A percentile compares a stretch with the other conserved stretches of the same genome.
Conservation (phyloP, 2,113 vertebrate species). For the Laticauda colubrina region DNA sequence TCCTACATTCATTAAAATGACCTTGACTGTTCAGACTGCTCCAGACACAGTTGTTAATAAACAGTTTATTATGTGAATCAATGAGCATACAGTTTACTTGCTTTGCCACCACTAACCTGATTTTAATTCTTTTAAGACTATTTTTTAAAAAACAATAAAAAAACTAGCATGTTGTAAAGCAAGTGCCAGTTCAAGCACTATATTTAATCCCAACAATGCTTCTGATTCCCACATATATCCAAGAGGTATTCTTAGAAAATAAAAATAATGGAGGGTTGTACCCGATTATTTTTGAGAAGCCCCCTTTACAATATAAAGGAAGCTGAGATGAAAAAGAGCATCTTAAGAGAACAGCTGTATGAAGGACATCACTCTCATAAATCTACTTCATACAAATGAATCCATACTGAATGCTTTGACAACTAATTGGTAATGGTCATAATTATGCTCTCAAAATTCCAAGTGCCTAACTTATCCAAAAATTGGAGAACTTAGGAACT, state of each 20-base stretch:
- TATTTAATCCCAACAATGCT: not conserved
- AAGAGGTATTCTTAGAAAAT: not conserved
- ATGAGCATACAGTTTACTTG: not conserved
- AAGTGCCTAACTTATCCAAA: not conserved
- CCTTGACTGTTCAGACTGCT: not conserved
- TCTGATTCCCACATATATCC: not conserved
- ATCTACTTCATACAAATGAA: not conserved
- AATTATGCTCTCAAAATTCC: not conserved
- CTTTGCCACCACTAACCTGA: not conserved
- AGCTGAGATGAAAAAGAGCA: not conserved
- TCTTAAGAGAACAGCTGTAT: not conserved
- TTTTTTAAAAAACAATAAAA: not conserved
- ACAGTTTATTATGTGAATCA: not conserved
- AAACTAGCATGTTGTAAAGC: not conserved
- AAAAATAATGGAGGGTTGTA: not conserved
- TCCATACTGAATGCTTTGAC: not conserved
- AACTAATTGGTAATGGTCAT: not conserved
- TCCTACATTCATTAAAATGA: not conserved
- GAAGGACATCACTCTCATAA: not conserved
- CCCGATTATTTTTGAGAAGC: not conserved
- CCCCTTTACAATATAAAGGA: not conserved
- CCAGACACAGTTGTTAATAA: not conserved
- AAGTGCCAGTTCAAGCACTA: not conserved
- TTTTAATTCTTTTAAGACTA: not conserved
- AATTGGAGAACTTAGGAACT: not conserved